Evolutionary conservation across 2,797 vertebrate species (phyloP), one percentile per base, ranked within the genome.

Genomic region (Diceros bicornis): DNA sequence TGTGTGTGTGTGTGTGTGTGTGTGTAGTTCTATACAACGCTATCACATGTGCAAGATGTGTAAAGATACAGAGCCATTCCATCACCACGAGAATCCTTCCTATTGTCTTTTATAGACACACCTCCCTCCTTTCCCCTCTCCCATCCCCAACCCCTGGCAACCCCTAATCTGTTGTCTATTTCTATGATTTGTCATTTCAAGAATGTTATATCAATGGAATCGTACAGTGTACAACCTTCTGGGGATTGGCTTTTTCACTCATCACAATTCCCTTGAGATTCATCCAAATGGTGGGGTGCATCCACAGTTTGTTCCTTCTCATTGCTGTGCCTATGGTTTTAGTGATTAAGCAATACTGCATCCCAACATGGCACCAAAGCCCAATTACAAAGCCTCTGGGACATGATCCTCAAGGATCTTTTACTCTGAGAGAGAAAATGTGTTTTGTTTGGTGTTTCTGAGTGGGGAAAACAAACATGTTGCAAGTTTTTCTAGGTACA

Each of bases 121-220:
- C 32, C 71, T 87, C 44, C 27, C 27, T 88, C 47, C 4, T 34
- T 34, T 57, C 44, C 37, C 10, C 34, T 57, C 25, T 14, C 41
- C 57, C 7, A 9, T 41, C 85, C 61, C 29, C 44, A 55, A 55
- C 50, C 47, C 91, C 83, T 89, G 77, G 29, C 18, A 64, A 52
- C 44, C 52, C 72, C 27, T 75, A 9, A 52, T 34, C 79, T 85
- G 47, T 29, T 83, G 52, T 94, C 62, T 66, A 2, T 62, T 79
- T 86, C 93, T 96, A 21, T 29, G 62, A 81, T 68, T 57, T 62
- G 32, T 89, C 69, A 59, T 87, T 87, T 83, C 9, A 34, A 95
- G 85, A 78, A 85, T 57, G 57, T 78, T 47, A 16, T 34, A n/a
- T 71, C 69, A 86, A 14, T 72, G 47, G n/a, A 89, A 37, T 87